These are phyloP conservation scores for Danio rerio DNA, from an alignment of 2,113 vertebrate species.

Conservation along the genomic window DNA sequence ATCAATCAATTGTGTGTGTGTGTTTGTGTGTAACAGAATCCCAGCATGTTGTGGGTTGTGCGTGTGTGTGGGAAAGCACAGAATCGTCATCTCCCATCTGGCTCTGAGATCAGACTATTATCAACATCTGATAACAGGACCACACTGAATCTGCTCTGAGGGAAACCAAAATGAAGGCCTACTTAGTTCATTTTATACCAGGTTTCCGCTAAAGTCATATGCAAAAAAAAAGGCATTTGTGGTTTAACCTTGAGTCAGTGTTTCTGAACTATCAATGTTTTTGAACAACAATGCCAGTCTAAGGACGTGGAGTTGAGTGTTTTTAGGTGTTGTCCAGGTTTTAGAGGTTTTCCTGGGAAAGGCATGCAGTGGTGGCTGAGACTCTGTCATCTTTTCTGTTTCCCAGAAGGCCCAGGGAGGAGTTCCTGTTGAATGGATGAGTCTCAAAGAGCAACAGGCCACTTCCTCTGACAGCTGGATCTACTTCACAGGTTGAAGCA, in stretches of 20 bases:
- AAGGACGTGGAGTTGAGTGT: neutral
- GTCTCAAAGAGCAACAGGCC: constrained; percentile 31
- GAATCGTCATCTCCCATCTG: constrained; percentile 13
- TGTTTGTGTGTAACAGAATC: constrained; percentile 11
- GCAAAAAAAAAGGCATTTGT: neutral
- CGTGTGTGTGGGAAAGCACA: constrained; percentile 19
- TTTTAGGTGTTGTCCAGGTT: neutral
- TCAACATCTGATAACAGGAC: neutral
- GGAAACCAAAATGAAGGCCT: neutral
- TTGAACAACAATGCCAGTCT: neutral
- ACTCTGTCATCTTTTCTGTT: constrained; percentile 8
- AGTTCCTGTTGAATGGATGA: constrained; percentile 42
- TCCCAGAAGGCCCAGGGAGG: constrained; percentile 28
- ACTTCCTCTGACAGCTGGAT: constrained; percentile 49
- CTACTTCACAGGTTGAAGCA: constrained; percentile 39
- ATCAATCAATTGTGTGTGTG: neutral
- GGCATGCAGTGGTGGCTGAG: neutral
- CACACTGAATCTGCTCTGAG: neutral
- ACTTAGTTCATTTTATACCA: neutral
- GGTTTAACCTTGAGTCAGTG: neutral
- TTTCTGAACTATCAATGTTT: neutral
- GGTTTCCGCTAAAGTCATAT: neutral
- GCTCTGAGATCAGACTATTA: constrained; percentile 4
- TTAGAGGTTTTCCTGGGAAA: neutral
- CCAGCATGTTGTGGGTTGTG: neutral